Evolutionary conservation across 2,797 vertebrate species (phyloP).

Genomic region (Streptopelia turtur): DNA sequence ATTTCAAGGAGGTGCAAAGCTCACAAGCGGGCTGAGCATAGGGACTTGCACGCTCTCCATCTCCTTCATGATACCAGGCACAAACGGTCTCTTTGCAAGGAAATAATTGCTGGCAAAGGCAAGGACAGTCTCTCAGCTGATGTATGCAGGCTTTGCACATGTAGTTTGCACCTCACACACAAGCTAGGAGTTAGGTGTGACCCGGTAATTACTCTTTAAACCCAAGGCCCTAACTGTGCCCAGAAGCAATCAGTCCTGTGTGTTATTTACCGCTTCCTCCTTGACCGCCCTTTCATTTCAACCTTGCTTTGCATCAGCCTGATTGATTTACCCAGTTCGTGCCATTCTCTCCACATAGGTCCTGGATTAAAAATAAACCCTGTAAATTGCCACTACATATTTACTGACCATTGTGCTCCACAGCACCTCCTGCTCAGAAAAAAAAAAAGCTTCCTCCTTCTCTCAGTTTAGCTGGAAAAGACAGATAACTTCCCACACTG

Average conservation of each 20-base stretch:
- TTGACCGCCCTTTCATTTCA: conserved; percentile 53
- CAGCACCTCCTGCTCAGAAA: conserved; percentile 11
- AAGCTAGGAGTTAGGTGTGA: conserved; percentile 8
- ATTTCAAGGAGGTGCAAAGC: neutral
- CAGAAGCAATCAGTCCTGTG: conserved; percentile 32
- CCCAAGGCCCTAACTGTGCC: neutral
- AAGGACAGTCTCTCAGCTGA: neutral
- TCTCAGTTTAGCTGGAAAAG: conserved; percentile 53
- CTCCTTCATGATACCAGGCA: neutral
- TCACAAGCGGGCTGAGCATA: neutral
- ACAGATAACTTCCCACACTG: conserved; percentile 53
- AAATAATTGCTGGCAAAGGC: neutral
- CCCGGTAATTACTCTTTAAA: conserved; percentile 42
- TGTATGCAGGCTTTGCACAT: neutral
- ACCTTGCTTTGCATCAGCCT: conserved; percentile 25
- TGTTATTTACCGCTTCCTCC: conserved; percentile 52
- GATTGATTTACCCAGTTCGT: conserved; percentile 46
- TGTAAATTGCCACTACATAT: neutral
- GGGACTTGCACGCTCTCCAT: neutral
- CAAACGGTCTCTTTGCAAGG: neutral
- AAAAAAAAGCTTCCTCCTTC: conserved; percentile 45
- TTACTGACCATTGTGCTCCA: conserved; percentile 63
- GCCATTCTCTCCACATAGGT: conserved; percentile 26
- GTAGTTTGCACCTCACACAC: neutral
- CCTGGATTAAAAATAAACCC: conserved; percentile 67